Conservation (phyloP, 2,113 vertebrate genomes). For the Labeo rohita region DNA sequence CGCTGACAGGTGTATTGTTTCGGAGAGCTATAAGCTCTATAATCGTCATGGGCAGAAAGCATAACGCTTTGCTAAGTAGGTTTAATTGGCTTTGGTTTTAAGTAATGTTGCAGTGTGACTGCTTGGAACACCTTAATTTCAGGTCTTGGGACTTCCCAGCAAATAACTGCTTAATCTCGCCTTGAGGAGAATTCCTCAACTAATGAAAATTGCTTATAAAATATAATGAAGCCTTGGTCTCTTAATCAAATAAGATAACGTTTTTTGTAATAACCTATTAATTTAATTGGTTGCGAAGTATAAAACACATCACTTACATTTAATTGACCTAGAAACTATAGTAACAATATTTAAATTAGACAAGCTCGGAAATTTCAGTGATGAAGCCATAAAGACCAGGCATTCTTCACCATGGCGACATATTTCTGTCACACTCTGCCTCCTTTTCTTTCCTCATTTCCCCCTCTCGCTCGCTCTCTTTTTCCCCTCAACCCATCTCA, state of each 20-base stretch:
- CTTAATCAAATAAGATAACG: constrained; percentile 98
- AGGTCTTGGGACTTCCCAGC: constrained; percentile 84
- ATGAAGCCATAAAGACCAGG: constrained; percentile 86
- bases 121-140: constrained; percentile 90
- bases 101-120: constrained; percentile 91
- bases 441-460: constrained; percentile 42
- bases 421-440: constrained; percentile 62
- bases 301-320: constrained; percentile 98
- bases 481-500: constrained; percentile 64
- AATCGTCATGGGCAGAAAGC: constrained; percentile 94
- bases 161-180: constrained; percentile 95
- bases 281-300: constrained; percentile 99
- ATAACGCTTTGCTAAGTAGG: constrained; percentile 92
- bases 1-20: constrained; percentile 99
- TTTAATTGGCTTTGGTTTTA: constrained; percentile 99
- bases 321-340: constrained; percentile 99
- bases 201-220: constrained; percentile 99
- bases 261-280: constrained; percentile 97
- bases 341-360: constrained; percentile 93
- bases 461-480: constrained; percentile 46
- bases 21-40: constrained; percentile 93
- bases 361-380: constrained; percentile 84
- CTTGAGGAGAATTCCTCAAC: constrained; percentile 93
- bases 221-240: constrained; percentile 96
- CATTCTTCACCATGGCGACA: constrained; percentile 75